Base-by-base conservation (phyloP, 2,113 vertebrate species). In the Pluvialis apricaria region DNA sequence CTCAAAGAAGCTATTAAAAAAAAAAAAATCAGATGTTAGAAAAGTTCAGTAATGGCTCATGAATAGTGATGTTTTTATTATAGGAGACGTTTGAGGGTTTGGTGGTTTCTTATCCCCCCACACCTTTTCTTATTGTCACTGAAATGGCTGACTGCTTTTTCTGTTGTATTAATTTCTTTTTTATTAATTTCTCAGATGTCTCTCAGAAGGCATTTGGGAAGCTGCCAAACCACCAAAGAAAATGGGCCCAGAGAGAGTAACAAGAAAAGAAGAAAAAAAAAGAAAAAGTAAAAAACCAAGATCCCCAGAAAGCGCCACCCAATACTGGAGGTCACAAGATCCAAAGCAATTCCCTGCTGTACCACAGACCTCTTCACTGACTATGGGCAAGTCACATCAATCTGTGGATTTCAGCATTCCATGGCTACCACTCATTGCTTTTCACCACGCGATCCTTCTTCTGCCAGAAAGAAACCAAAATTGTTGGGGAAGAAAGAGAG, bases 1-100 rank as follows among this genome's bases (percentile, higher is more conserved):
- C 85, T 84, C 57, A 91, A 82, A 94, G 52, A 85, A 38, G 42
- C n/a, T 54, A 94, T 95, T 90, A 72, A 92, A 87, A 95, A 95
- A 64, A 70, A 81, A 47, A 88, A 60, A 86, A 85, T 88, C 44
- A 85, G 70, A 80, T 58, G 32, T 28, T 42, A 80, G 55, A 85
- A 68, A 86, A 91, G 28, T 79, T 81, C 26, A 61, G 34, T 69
- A 86, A 93, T 82, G 52, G 52, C 47, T 94, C 64, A 76, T 78
- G 72, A 92, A 93, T 90, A 82, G 6, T 13, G 11, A 88, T 90
- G 66, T 0, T 85, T 88, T 73, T 88, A 57, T 93, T 80, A 44
- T 32, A 73, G 34, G 13, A 71, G 69, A 26, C 4, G 29, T 62
- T 55, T 78, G 16, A 82, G 54, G 28, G 0, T 3, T 83, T 22